Evolutionary conservation across 2,888 invertebrate species (phyloP).

Genomic region (Lucinisca nassula): DNA sequence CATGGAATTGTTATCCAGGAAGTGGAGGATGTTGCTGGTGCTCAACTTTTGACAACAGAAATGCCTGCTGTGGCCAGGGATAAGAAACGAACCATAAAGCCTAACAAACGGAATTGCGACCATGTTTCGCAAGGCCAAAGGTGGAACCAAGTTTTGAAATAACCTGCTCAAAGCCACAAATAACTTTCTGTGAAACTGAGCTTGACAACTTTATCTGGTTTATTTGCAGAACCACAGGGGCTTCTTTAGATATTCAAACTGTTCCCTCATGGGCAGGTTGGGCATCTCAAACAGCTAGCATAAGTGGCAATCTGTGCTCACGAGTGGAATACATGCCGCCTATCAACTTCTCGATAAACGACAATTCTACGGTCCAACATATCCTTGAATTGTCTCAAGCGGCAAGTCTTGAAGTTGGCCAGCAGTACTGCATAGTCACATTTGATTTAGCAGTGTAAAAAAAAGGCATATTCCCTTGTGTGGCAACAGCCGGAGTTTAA

Average conservation of each 20-base stretch:
- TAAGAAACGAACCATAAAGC: too few relatives aligned
- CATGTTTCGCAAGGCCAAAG: constrained; percentile 32
- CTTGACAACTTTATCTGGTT: neutral
- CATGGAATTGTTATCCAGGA: constrained; percentile 40
- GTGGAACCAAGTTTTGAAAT: constrained; percentile 5
- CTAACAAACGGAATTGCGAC: neutral
- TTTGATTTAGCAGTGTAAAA: constrained; percentile 62
- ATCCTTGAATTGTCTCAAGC: constrained; percentile 36
- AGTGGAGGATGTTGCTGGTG: neutral
- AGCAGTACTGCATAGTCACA: constrained; percentile 50
- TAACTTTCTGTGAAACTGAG: neutral
- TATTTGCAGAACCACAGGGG: neutral
- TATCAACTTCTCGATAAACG: too few relatives aligned
- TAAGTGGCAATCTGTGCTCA: too few relatives aligned
- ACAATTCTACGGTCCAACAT: constrained; percentile 54
- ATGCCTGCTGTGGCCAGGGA: too few relatives aligned
- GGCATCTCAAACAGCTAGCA: neutral
- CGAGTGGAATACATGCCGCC: constrained; percentile 46
- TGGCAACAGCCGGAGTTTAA: constrained; percentile 44
- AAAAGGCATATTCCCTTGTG: constrained; percentile 45
- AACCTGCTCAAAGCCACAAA: neutral
- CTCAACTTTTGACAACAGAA: neutral
- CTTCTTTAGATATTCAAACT: neutral
- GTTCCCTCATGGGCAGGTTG: constrained; percentile 42
- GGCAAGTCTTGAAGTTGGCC: constrained; percentile 40